These are phyloP conservation scores for Scytalopus superciliaris DNA, from an alignment of 2,113 vertebrate genomes.

Conservation along the genomic window DNA sequence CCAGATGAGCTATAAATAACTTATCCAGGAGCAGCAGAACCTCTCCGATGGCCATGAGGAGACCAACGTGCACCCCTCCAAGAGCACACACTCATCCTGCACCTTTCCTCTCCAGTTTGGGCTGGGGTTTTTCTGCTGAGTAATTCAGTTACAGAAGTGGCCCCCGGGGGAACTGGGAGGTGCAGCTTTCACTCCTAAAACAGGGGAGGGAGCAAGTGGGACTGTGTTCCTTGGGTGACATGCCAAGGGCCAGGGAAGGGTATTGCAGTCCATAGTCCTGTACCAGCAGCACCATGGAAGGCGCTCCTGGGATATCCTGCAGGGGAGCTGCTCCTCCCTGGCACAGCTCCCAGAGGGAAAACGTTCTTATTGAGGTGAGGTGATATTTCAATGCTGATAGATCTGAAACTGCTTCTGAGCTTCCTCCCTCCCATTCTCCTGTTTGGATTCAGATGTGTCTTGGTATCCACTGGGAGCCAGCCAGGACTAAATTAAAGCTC, in stretches of 20 bases:
- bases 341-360: neutral
- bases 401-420: constrained; percentile 44
- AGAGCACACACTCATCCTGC: neutral
- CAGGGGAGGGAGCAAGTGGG: neutral
- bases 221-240: too few species aligned
- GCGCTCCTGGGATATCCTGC: neutral
- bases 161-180: neutral
- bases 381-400: constrained; percentile 22
- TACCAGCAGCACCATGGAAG: neutral
- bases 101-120: neutral
- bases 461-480: constrained; percentile 42
- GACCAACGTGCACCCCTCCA: neutral
- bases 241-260: too few species aligned
- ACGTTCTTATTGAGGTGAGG: neutral
- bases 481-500: constrained; percentile 49
- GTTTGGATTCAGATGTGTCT: constrained; percentile 45
- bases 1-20: constrained; percentile 48
- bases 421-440: constrained; percentile 14
- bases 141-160: neutral
- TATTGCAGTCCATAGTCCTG: too few species aligned
- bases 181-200: neutral
- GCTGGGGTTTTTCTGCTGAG: neutral
- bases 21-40: neutral
- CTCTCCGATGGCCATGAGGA: neutral
- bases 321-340: neutral